Evolutionary conservation across 1,140 invertebrate species (phyloP).

Genomic region (Hyles vespertilio): DNA sequence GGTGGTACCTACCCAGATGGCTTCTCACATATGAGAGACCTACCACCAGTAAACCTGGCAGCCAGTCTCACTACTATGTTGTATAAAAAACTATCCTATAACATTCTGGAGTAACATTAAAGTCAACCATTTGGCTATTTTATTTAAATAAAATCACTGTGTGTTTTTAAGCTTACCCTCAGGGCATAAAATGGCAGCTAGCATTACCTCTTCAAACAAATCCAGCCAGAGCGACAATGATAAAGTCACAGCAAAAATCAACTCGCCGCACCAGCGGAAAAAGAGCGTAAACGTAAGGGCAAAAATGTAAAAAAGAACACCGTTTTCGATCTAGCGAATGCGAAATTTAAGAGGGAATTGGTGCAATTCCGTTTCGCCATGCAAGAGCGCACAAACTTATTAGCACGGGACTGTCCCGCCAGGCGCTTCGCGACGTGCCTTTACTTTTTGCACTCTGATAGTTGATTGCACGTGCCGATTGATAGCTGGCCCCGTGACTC

Average conservation of each 20-base stretch:
- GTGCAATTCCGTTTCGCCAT: constrained; percentile 53
- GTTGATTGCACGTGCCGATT: constrained; percentile 51
- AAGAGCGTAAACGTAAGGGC: constrained; percentile 7
- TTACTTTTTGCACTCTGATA: constrained; percentile 51
- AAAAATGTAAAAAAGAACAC: constrained; percentile 25
- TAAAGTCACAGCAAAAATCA: too few relatives aligned
- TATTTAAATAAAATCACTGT: neutral
- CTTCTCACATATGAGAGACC: too few relatives aligned
- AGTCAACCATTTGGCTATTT: neutral
- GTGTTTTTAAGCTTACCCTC: too few relatives aligned
- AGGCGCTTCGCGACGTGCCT: constrained; percentile 40
- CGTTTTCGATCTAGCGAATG: constrained; percentile 46
- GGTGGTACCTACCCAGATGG: too few relatives aligned
- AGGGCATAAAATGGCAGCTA: too few relatives aligned
- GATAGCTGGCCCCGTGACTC: constrained; percentile 43
- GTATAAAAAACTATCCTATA: neutral
- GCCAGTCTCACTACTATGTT: neutral
- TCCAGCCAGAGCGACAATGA: neutral
- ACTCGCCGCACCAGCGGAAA: constrained; percentile 4
- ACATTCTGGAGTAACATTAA: neutral
- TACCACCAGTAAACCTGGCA: too few relatives aligned
- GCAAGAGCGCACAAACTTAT: constrained; percentile 67
- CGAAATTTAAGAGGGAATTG: constrained; percentile 63
- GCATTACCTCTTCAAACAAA: neutral
- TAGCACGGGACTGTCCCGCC: constrained; percentile 28